Percentiles rank a stretch among this genome's conserved stretches.
Conservation (phyloP, 2,888 invertebrate genomes). For the Sminthurides aquaticus region DNA sequence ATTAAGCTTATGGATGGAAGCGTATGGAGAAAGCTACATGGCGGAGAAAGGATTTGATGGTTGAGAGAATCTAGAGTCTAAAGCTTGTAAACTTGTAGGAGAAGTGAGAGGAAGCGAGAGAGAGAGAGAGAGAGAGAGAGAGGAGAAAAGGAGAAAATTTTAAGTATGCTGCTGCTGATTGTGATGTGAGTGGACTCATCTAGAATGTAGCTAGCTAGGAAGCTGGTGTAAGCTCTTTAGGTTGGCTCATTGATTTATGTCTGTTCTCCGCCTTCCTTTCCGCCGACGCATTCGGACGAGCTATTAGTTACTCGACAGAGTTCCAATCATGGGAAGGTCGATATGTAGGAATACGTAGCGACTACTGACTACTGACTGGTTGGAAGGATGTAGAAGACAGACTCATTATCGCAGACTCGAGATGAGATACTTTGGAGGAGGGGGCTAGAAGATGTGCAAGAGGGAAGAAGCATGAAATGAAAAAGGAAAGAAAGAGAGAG, state of each 20-base stretch:
- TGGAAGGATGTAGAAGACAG: slow-evolving; percentile 2
- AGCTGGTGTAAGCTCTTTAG: slow-evolving; percentile 19
- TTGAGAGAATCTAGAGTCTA: no score
- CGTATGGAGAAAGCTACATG: neutral
- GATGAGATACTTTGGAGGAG: slow-evolving; percentile 15
- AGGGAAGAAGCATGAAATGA: slow-evolving; percentile 18
- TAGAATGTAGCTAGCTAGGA: neutral
- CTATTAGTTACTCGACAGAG: slow-evolving; percentile 28
- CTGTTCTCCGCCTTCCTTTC: slow-evolving; percentile 33
- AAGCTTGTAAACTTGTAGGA: no score
- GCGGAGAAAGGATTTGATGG: no score
- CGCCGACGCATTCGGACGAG: slow-evolving; percentile 29
- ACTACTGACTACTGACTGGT: no score
- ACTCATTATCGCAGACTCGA: slow-evolving; percentile 24
- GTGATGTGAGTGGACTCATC: neutral
- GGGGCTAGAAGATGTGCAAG: no score
- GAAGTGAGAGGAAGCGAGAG: no score
- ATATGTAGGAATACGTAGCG: no score
- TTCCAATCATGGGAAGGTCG: slow-evolving; percentile 33
- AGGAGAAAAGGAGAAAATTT: slow-evolving; percentile 21
- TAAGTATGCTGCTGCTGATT: neutral
- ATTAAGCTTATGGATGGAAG: neutral
- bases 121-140: slow-evolving; percentile 14
- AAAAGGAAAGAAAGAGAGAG: no score
- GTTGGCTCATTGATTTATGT: slow-evolving; percentile 36